Percentiles rank a stretch among this genome's conserved stretches.
phyloP scores from a whole-genome alignment of 2,113 vertebrate genomes.

The Myotis yumanensis region DNA sequence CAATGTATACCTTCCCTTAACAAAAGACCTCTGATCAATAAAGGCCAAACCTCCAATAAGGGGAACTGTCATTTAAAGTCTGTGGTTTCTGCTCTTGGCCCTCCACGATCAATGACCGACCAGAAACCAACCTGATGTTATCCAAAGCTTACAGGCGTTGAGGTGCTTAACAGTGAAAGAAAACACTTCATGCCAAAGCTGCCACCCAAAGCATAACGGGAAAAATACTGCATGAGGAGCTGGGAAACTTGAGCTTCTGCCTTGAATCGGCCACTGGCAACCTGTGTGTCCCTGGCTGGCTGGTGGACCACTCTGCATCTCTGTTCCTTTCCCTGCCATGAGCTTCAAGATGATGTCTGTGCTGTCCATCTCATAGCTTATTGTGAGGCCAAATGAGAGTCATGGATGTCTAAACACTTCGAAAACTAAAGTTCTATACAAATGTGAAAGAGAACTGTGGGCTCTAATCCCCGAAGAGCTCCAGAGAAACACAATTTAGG shows the following conservation, averaged over 20 bases:
- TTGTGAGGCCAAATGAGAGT: background rate
- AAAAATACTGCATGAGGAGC: background rate
- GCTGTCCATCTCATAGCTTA: background rate
- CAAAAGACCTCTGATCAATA: slow-evolving; percentile 49
- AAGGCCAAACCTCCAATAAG: slow-evolving; percentile 63
- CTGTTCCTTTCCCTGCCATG: background rate
- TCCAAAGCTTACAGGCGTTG: background rate
- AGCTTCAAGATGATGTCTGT: background rate
- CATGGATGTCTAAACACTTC: background rate
- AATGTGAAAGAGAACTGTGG: background rate
- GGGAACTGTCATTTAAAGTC: slow-evolving; percentile 24
- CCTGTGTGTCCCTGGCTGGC: background rate
- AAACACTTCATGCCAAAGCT: slow-evolving; percentile 23
- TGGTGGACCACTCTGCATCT: background rate
- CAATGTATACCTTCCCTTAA: slow-evolving; percentile 23
- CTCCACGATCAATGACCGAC: slow-evolving; percentile 50
- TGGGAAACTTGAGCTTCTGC: background rate
- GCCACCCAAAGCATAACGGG: background rate
- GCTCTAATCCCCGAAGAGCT: background rate
- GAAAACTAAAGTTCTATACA: slow-evolving; percentile 9
- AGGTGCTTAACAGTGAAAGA: slow-evolving; percentile 24
- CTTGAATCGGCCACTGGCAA: background rate
- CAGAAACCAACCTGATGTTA: slow-evolving; percentile 6
- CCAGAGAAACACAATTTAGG: background rate
- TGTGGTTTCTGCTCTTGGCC: slow-evolving; percentile 60